A percentile compares a stretch with the other conserved stretches of the same genome.
These are phyloP conservation scores for Antheraea pernyi DNA, from an alignment of 1,140 invertebrate species.

Conservation along the genomic window DNA sequence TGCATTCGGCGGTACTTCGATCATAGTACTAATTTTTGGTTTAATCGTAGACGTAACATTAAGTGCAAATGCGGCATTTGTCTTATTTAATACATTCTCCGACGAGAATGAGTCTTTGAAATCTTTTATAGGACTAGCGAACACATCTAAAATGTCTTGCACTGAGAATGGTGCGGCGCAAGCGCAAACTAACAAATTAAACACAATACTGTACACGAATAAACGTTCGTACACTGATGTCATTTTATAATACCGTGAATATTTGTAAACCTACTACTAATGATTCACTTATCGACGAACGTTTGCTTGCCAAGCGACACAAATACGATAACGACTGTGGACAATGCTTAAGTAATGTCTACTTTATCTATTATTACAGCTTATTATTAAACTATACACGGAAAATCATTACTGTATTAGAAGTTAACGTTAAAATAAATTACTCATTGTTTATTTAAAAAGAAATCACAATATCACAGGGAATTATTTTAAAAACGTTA, in stretches of 20 bases:
- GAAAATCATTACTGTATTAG: not conserved
- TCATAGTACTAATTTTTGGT: conserved; percentile 33
- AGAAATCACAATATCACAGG: not conserved
- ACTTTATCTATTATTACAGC: conserved; percentile 20
- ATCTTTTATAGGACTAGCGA: conserved; percentile 59
- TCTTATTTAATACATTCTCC: too few relatives aligned
- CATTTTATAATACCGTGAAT: conserved; percentile 50
- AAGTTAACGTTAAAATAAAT: not conserved
- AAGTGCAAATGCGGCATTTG: too few relatives aligned
- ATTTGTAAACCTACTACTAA: conserved; percentile 19
- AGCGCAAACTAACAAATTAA: conserved; percentile 40
- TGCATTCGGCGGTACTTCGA: conserved; percentile 53
- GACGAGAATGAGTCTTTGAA: conserved; percentile 31
- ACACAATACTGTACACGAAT: conserved; percentile 50
- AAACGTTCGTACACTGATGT: conserved; percentile 49
- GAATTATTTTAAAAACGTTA: not conserved
- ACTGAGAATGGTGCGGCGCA: conserved; percentile 35
- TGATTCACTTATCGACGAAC: conserved; percentile 44
- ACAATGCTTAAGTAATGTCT: conserved; percentile 11
- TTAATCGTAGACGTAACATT: too few relatives aligned
- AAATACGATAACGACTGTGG: conserved; percentile 22
- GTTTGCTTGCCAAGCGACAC: conserved; percentile 29
- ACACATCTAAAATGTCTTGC: conserved; percentile 47
- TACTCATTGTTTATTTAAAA: not conserved
- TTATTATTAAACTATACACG: conserved; percentile 12